phyloP scores from a whole-genome alignment of 2,113 vertebrate species.

The Catharus minimus region DNA sequence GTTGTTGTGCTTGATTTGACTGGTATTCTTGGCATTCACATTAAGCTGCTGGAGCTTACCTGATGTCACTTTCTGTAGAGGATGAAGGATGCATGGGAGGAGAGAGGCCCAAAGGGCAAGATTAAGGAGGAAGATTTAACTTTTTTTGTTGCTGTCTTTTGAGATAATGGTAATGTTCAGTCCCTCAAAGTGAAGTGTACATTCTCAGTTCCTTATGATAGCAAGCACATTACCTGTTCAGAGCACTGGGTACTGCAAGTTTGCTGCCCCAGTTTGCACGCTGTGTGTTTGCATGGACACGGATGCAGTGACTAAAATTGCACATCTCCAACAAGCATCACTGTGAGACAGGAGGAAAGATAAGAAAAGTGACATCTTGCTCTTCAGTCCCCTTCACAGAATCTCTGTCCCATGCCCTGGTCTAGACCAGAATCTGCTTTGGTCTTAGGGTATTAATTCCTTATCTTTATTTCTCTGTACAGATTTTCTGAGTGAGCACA shows the following conservation, averaged over 20 bases:
- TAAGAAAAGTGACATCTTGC: background rate
- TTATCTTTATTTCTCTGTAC: background rate
- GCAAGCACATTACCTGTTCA: background rate
- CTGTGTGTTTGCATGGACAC: background rate
- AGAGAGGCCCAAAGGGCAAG: background rate
- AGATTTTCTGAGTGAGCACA: background rate
- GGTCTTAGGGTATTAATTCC: background rate
- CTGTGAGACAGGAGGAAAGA: background rate
- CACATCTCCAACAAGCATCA: rapidly evolving
- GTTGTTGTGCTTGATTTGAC: background rate
- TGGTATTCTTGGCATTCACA: background rate
- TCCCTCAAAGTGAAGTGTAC: background rate
- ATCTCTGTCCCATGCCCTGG: background rate
- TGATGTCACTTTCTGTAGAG: background rate
- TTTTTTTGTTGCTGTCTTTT: background rate
- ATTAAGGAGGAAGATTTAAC: background rate
- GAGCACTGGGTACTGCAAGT: background rate
- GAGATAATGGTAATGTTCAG: background rate
- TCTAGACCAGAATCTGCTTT: background rate
- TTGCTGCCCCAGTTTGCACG: background rate
- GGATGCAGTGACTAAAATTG: background rate
- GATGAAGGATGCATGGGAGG: background rate
- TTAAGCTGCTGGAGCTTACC: background rate
- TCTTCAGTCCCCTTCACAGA: background rate
- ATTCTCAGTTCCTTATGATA: background rate